Base-by-base conservation (phyloP, 2,797 vertebrate genomes). In the Brachyalestes nurse region DNA sequence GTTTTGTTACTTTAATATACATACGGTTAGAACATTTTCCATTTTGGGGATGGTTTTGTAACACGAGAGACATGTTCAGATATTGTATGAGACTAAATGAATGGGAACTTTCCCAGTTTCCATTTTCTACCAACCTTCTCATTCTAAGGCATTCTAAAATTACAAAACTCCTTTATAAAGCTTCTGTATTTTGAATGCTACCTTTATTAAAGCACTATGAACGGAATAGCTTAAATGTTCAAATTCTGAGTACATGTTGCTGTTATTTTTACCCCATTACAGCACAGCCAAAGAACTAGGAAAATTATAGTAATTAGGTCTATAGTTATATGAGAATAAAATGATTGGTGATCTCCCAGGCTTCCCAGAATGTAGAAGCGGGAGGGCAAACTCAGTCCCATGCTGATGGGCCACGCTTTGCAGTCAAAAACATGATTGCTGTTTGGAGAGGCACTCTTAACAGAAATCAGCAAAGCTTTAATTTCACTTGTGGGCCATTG, bases 391-490 rank as follows among this genome's bases (percentile, higher is more conserved):
- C 60, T n/a, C 23, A 21, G 49, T 78, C 81, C 67, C 75, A 80
- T 75, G 77, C 47, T 55, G 71, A 84, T 78, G 60, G 58, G 66
- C 58, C 77, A 82, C 58, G 17, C 45, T 62, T 81, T 81, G 76
- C 78, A 82, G 77, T 77, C 53, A 76, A 82, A 82, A 71, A 74
- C 81, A 75, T 77, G 83, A 85, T 85, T 86, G 84, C 70, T 73
- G 75, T 81, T 85, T 72, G 74, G 58, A 83, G 83, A 80, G 78
- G 40, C 86, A 81, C 79, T 87, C 60, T 75, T 65, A 53, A 84
- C 38, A 40, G 64, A 84, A 85, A 85, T 85, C 83, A 86, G 78
- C 82, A 84, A 82, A 78, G 84, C 80, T 86, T 61, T 86, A 82
- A 86, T 88, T 87, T 86, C 34, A 85, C 79, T 73, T 74, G 75